Evolutionary conservation across 2,113 vertebrate genomes (phyloP), one percentile per base, ranked within the genome.

Genomic region (Synodontis membranacea): DNA sequence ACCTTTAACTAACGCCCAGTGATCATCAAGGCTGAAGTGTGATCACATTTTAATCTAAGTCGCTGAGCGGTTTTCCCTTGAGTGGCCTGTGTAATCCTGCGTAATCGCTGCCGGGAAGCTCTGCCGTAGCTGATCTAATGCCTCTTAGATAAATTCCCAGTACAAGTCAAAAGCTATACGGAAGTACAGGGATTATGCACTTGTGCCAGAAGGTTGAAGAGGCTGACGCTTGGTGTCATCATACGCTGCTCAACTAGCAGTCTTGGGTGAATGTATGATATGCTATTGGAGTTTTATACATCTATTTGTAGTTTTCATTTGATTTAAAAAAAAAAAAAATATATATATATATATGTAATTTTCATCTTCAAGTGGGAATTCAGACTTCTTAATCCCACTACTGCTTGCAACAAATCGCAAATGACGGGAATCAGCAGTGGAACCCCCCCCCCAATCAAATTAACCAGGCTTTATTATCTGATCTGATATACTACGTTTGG

Each of bases 1-100:
- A 70, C 48, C 84, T 85, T 86, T 82, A 76, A 74, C 48, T 80
- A 89, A 70, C 84, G 84, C 86, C 84, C 21, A n/a, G 75, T 12
- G 64, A 52, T 74, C 23, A 83, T 87, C 68, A 52, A 28, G 17
- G 80, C 37, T 88, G 39, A 80, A 68, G 56, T 56, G 15, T 88
- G 86, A 90, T 88, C 86, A 37, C 52, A 19, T 54, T 50, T 62
- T 82, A 82, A 86, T 80, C 84, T 31, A 50, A 5, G 42, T 86
- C 72, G 34, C 80, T 84, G 80, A 80, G 82, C 42, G 31, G 58
- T 86, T 89, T 89, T 76, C 66, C 50, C 68, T 79, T 74, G 48
- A 79, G 84, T 74, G 42, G 56, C 39, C 78, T n/a, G 28, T 54
- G 68, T 88, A 88, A 88, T 89, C 84, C 84, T 17, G 48, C 25